These are phyloP conservation scores for Chymomyza amoena DNA, from an alignment of 2,888 invertebrate species.

Conservation along the genomic window DNA sequence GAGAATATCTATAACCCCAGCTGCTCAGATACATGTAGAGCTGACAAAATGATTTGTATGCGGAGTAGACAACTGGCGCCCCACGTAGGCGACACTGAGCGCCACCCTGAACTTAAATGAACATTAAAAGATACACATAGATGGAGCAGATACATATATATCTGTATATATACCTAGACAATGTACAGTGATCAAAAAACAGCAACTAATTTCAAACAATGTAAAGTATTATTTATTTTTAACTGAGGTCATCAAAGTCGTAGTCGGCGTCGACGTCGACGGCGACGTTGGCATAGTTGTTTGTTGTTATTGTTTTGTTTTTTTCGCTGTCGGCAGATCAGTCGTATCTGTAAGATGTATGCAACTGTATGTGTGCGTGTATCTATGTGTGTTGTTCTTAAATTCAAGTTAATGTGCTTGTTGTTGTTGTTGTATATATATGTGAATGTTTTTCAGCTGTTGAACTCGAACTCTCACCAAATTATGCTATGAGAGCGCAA, in stretches of 20 bases:
- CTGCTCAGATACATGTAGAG: constrained; percentile 38
- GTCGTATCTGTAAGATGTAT: background rate
- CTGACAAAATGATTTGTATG: constrained; percentile 69
- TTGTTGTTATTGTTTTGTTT: background rate
- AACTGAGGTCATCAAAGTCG: constrained; percentile 69
- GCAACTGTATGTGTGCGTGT: background rate
- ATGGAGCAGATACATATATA: constrained; percentile 7
- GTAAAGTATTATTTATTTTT: constrained; percentile 74
- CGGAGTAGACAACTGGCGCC: constrained; percentile 23
- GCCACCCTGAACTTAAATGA: constrained; percentile 65
- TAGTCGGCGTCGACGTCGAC: constrained; percentile 25
- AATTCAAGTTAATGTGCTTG: constrained; percentile 66
- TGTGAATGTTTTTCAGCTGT: constrained; percentile 61
- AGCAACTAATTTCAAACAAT: constrained; percentile 70
- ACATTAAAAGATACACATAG: background rate
- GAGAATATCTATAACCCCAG: constrained; percentile 35
- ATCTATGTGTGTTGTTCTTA: constrained; percentile 51
- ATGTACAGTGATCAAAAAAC: constrained; percentile 50
- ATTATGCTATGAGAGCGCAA: constrained; percentile 65
- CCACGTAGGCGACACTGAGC: constrained; percentile 53
- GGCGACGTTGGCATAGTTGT: constrained; percentile 22
- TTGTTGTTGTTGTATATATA: constrained; percentile 21
- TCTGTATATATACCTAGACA: constrained; percentile 11
- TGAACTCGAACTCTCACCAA: constrained; percentile 74
- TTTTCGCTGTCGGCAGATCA: background rate